Evolutionary conservation across 2,113 vertebrate species (phyloP).

Genomic region (Perognathus longimembris): DNA sequence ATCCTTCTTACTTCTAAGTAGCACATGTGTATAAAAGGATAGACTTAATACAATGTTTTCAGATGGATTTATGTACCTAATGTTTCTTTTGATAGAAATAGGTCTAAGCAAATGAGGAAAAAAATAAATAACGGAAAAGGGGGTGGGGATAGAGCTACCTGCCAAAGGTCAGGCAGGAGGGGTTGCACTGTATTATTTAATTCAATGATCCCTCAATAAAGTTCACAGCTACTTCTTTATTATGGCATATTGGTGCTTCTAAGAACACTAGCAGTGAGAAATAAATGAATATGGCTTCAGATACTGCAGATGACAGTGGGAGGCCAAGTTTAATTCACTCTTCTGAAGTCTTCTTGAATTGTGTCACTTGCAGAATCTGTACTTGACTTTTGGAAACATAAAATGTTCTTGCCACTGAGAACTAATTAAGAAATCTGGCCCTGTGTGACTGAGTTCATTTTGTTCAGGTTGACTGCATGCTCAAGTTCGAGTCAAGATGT

Average conservation of each 20-base stretch:
- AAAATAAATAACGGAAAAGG: constrained; percentile 6
- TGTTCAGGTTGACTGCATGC: constrained; percentile 89
- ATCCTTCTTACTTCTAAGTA: constrained; percentile 39
- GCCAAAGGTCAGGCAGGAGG: constrained; percentile 53
- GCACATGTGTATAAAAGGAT: neutral
- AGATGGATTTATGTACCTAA: neutral
- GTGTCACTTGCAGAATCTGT: constrained; percentile 82
- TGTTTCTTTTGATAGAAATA: constrained; percentile 25
- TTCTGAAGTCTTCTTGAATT: constrained; percentile 66
- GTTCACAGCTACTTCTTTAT: constrained; percentile 81
- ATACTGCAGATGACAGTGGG: constrained; percentile 68
- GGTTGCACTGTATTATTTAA: constrained; percentile 67
- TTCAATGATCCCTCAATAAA: constrained; percentile 74
- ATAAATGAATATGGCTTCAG: constrained; percentile 72
- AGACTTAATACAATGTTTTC: constrained; percentile 11
- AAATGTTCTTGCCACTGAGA: constrained; percentile 83
- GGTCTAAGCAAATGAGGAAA: neutral
- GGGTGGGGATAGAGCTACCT: neutral
- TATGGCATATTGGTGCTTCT: constrained; percentile 58
- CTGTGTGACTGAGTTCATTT: constrained; percentile 84
- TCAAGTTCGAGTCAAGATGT: constrained; percentile 86
- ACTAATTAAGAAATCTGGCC: constrained; percentile 88
- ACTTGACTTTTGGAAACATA: constrained; percentile 86
- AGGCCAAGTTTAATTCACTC: constrained; percentile 67
- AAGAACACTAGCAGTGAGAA: constrained; percentile 80